A percentile compares a stretch with the other conserved stretches of the same genome.
Evolutionary conservation across 2,113 vertebrate species (phyloP).

Genomic region (Engraulis encrasicolus): DNA sequence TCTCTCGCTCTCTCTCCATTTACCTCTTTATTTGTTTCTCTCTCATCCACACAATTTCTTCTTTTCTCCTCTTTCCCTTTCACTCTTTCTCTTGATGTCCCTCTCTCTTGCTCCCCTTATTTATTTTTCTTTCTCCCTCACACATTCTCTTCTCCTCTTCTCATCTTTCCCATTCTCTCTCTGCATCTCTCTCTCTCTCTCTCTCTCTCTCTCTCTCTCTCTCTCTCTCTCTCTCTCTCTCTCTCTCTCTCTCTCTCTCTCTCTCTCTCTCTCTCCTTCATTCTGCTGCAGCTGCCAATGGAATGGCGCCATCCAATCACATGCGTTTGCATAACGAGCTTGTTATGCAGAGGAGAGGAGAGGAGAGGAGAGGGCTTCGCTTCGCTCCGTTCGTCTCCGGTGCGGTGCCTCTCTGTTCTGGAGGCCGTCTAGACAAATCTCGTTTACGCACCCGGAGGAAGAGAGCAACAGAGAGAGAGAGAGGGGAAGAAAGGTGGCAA

Average conservation of each 20-base stretch:
- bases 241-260: constrained; percentile 50
- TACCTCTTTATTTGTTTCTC: constrained; percentile 47
- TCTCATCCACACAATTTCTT: constrained; percentile 26
- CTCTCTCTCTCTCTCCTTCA: constrained; percentile 26
- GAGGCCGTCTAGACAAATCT: constrained; percentile 81
- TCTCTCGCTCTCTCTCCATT: constrained; percentile 42
- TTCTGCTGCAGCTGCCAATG: constrained; percentile 72
- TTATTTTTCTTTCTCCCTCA: too few relatives aligned
- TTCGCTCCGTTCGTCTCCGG: too few relatives aligned
- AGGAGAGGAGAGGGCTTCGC: too few relatives aligned
- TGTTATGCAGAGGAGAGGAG: constrained; percentile 80
- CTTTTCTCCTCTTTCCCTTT: neutral
- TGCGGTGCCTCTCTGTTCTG: constrained; percentile 70
- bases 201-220: neutral
- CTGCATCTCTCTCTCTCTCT: neutral
- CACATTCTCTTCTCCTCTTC: neutral
- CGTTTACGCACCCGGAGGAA: constrained; percentile 74
- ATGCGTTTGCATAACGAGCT: constrained; percentile 81
- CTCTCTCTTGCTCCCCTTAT: neutral
- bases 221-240: constrained; percentile 43
- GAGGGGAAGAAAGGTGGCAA: constrained; percentile 35
- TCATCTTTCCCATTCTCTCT: neutral
- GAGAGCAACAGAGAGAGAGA: neutral
- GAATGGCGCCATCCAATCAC: constrained; percentile 78
- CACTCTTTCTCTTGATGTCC: neutral